Conservation (phyloP, 2,797 vertebrate genomes). For the Liparis tanakae region DNA sequence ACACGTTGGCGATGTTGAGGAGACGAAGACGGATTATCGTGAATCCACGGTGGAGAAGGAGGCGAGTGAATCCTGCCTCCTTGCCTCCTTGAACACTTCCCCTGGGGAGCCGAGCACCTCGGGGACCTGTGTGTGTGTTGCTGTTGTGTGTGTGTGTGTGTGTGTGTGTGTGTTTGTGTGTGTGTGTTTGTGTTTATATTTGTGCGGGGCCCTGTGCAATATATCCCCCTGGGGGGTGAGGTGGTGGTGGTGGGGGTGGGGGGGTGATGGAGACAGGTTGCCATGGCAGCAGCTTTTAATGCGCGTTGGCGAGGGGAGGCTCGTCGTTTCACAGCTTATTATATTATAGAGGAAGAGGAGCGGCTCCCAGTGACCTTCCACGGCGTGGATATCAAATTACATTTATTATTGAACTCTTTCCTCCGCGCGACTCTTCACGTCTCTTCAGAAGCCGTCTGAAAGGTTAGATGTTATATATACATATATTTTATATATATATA, state of each 20-base stretch:
- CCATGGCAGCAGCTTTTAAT: constrained; percentile 76
- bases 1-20: too few species aligned
- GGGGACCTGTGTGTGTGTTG: constrained; percentile 54
- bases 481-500: too few species aligned
- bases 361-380: constrained; percentile 43
- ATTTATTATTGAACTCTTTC: too few species aligned
- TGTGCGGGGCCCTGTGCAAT: constrained; percentile 63
- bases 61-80: too few species aligned
- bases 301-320: constrained; percentile 49
- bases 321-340: constrained; percentile 55
- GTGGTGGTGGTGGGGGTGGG: constrained; percentile 38
- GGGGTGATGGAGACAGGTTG: constrained; percentile 72
- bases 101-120: constrained; percentile 55
- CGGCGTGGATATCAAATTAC: not conserved
- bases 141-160: constrained; percentile 21
- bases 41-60: too few species aligned
- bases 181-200: constrained; percentile 57
- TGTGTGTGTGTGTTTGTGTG: constrained; percentile 31
- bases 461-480: too few species aligned
- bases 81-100: constrained; percentile 28
- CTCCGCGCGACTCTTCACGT: too few species aligned
- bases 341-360: constrained; percentile 13
- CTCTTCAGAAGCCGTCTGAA: too few species aligned
- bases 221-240: constrained; percentile 64
- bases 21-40: too few species aligned